Percentiles rank a stretch among this genome's conserved stretches.
These are phyloP conservation scores for Vanessa atalanta DNA, from an alignment of 1,140 invertebrate genomes.

Conservation along the genomic window DNA sequence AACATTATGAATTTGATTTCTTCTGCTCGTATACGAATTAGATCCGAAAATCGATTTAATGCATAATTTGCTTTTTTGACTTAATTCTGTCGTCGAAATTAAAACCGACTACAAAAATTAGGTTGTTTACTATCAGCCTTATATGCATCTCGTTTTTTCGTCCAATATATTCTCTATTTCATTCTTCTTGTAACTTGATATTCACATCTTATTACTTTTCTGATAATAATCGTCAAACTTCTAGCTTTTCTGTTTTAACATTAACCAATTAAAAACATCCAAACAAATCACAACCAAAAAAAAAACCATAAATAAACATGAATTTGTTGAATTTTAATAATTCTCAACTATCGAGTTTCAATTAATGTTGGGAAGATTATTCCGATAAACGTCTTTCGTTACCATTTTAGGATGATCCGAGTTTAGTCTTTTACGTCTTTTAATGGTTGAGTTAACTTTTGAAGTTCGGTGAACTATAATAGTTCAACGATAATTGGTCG, in stretches of 20 bases:
- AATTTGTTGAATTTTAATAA: constrained; percentile 32
- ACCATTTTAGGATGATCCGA: constrained; percentile 17
- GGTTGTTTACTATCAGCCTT: too few relatives aligned
- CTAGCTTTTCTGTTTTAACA: not conserved
- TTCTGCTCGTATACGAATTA: not conserved
- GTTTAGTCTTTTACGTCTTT: not conserved
- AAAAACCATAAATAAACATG: constrained; percentile 27
- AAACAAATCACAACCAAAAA: constrained; percentile 27
- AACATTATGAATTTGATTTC: constrained; percentile 38
- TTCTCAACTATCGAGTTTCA: constrained; percentile 33
- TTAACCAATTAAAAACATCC: constrained; percentile 25
- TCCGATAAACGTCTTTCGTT: constrained; percentile 20
- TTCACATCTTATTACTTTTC: too few relatives aligned
- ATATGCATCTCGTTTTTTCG: too few relatives aligned
- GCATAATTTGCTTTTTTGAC: too few relatives aligned
- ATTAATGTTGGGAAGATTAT: constrained; percentile 31
- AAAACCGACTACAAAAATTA: too few relatives aligned
- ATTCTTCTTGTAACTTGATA: too few relatives aligned
- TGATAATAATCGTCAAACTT: not conserved
- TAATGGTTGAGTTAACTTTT: not conserved
- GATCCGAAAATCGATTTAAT: not conserved
- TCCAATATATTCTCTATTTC: too few relatives aligned
- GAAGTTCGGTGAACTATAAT: constrained; percentile 15
- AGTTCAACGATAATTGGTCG: constrained; percentile 19
- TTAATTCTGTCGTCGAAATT: too few relatives aligned